Base-by-base conservation (phyloP, 2,888 invertebrate genomes). In the Napeogenes inachia region DNA sequence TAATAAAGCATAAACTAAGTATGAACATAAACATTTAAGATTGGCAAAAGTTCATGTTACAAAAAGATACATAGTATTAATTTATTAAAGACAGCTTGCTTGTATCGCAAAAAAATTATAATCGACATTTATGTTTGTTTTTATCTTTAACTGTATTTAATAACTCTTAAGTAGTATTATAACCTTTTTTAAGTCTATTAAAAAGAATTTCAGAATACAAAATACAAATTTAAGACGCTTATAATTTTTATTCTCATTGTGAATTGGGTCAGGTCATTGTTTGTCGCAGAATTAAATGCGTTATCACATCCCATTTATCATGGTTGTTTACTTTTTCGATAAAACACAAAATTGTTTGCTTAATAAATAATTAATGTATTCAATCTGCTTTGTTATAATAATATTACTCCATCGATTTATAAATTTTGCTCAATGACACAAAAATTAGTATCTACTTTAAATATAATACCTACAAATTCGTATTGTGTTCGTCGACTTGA, bases 231-330 rank as follows among this genome's bases (percentile, higher is more conserved):
- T 50, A 30, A 50, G 21, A 30, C 30, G 8, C 8, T 50, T 50
- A 8, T 50, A n/a, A 13, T 47, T n/a, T 50, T 30, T 30, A 50
- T 50, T 30, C 10, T 30, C 4, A 12, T 50, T 30, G 10, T 50
- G 56, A 60, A 58, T 60, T 59, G 59, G 63, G 66, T 60, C 62
- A 64, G 64, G 60, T 60, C 60, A 66, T 66, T 64, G 64, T 64
- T 64, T 66, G 66, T 66, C 62, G 60, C 54, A 64, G 66, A 66
- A 64, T 66, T 64, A 60, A 66, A 57, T 64, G 57, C 56, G 58
- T 60, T 62, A 66, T 66, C 60, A 47, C 60, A 56, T 33, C 33
- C 56, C 66, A 60, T 64, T 64, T 62, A 60, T 64, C 62, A 66
- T 56, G 61, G 55, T 54, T 62, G 56, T 60, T 66, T 62, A 62